Percentiles rank a stretch among this genome's conserved stretches.
These are phyloP conservation scores for Pseudomyrmex dendroicus DNA, from an alignment of 1,140 invertebrate species.

Conservation along the genomic window DNA sequence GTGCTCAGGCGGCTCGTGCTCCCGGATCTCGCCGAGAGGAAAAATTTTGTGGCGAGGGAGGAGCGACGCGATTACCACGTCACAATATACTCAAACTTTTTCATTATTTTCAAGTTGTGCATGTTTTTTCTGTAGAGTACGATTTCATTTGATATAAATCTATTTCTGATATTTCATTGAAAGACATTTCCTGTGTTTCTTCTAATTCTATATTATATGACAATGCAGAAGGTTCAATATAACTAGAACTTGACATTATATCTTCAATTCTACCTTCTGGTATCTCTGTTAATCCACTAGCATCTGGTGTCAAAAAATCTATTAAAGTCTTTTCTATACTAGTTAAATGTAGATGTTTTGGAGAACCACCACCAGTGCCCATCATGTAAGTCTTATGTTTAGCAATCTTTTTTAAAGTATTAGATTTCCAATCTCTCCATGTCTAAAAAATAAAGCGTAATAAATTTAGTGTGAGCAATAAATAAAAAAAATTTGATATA, in stretches of 20 bases:
- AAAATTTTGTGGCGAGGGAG: too few species aligned
- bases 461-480: not conserved
- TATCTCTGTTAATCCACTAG: slow-evolving; percentile 3
- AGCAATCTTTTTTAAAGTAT: slow-evolving; percentile 15
- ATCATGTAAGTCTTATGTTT: slow-evolving; percentile 14
- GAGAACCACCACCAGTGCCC: not conserved
- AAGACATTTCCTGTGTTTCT: not conserved
- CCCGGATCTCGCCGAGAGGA: too few species aligned
- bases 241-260: slow-evolving; percentile 4
- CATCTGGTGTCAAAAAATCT: slow-evolving; percentile 12
- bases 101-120: too few species aligned
- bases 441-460: not conserved
- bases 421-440: slow-evolving; percentile 22
- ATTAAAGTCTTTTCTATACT: not conserved
- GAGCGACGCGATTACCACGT: too few species aligned
- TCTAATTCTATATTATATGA: slow-evolving; percentile 4
- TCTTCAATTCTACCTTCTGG: not conserved
- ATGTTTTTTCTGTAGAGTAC: too few species aligned
- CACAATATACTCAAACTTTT: too few species aligned
- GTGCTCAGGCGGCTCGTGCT: too few species aligned
- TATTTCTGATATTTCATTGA: too few species aligned
- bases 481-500: too few species aligned
- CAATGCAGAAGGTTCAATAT: not conserved
- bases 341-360: slow-evolving; percentile 5
- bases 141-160: too few species aligned